Conservation (phyloP, 2,113 vertebrate species). For the Oxygymnocypris stewartii region DNA sequence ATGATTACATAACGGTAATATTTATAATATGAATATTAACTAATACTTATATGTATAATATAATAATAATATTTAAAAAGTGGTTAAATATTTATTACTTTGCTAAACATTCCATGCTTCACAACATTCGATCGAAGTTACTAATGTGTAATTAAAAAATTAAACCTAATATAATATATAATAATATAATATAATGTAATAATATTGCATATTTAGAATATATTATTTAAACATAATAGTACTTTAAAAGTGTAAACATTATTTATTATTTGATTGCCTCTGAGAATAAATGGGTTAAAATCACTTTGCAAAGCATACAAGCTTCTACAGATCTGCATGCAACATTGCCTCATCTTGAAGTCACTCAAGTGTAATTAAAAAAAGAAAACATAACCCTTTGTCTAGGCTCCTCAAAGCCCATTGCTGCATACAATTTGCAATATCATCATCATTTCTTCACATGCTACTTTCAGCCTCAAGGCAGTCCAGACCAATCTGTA, state of each 20-base stretch:
- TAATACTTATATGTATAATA: too few species aligned
- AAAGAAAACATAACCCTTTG: neutral
- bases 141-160: neutral
- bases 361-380: neutral
- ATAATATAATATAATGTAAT: too few species aligned
- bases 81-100: neutral
- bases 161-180: too few species aligned
- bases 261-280: neutral
- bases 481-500: conserved; percentile 72
- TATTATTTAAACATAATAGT: neutral
- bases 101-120: neutral
- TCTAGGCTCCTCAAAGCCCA: neutral
- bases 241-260: neutral
- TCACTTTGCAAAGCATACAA: neutral
- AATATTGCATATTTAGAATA: neutral
- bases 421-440: conserved; percentile 32
- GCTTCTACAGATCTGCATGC: neutral
- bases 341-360: neutral
- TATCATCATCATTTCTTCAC: conserved; percentile 58
- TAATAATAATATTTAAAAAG: neutral
- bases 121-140: neutral
- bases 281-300: neutral
- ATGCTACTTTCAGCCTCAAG: conserved; percentile 72
- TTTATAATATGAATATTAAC: too few species aligned
- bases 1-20: too few species aligned